Conservation (phyloP, 2,113 vertebrate genomes). For the Rhabdornis inornatus region DNA sequence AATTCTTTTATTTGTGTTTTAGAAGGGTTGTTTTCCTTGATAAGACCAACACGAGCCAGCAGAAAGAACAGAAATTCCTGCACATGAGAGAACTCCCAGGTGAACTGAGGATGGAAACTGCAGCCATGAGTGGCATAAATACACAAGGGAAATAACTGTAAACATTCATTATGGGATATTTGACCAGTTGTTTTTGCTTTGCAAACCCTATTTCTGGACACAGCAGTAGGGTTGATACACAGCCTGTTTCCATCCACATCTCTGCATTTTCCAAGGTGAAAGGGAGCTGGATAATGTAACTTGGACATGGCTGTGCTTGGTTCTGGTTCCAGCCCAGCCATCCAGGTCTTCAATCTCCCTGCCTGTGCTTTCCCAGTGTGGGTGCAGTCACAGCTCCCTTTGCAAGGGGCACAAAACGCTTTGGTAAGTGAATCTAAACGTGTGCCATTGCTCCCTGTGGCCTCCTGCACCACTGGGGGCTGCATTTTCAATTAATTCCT, state of each 20-base stretch:
- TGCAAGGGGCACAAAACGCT: background rate
- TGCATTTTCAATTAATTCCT: conserved; percentile 39
- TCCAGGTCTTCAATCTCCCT: background rate
- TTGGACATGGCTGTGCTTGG: background rate
- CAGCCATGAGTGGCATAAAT: background rate
- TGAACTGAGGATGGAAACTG: background rate
- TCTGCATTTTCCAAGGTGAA: background rate
- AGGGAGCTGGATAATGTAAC: background rate
- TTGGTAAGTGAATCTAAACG: background rate
- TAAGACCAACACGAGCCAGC: background rate
- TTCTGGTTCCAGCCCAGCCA: background rate
- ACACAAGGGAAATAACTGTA: background rate
- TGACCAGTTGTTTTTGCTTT: background rate
- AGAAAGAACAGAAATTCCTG: background rate
- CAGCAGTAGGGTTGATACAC: background rate
- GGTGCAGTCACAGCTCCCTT: background rate
- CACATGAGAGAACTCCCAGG: background rate
- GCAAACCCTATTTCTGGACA: background rate
- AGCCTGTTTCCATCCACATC: background rate
- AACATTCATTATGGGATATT: background rate
- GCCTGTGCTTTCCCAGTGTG: background rate
- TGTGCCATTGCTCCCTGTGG: background rate
- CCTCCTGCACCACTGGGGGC: background rate
- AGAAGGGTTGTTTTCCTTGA: background rate
- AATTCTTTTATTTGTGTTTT: background rate